Evolutionary conservation across 2,888 invertebrate genomes (phyloP).

Genomic region (Meteorus colon): DNA sequence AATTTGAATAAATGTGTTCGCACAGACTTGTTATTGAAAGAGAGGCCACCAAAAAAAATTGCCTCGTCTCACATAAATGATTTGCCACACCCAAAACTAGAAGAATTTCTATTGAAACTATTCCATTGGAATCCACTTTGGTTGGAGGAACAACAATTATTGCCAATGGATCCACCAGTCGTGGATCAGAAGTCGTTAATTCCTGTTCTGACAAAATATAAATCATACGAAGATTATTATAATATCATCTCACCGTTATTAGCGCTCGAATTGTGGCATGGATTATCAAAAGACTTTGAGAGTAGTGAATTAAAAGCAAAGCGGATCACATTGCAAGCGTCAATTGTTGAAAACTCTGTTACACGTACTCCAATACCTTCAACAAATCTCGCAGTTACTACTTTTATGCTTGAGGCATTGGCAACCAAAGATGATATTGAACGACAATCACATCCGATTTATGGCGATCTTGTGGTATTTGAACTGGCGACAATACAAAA

Average conservation of each 20-base stretch:
- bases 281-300: conserved; percentile 62
- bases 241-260: conserved; percentile 77
- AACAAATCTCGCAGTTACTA: conserved; percentile 51
- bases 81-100: conserved; percentile 52
- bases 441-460: conserved; percentile 55
- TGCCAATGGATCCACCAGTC: conserved; percentile 75
- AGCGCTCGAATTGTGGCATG: conserved; percentile 80
- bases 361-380: conserved; percentile 33
- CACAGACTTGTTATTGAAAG: conserved; percentile 61
- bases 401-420: conserved; percentile 60
- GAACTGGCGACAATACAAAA: conserved; percentile 53
- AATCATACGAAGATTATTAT: conserved; percentile 77
- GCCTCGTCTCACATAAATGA: conserved; percentile 63
- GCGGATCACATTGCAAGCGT: conserved; percentile 43
- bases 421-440: conserved; percentile 55
- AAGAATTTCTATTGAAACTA: conserved; percentile 76
- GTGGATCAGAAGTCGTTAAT: conserved; percentile 74
- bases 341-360: conserved; percentile 58
- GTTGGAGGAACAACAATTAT: conserved; percentile 76
- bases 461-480: conserved; percentile 65
- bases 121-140: conserved; percentile 81
- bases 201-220: conserved; percentile 76
- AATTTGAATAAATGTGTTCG: conserved; percentile 57
- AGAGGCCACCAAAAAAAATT: conserved; percentile 33
- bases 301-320: conserved; percentile 40